phyloP scores from a whole-genome alignment of 2,888 invertebrate species.

The Zygogramma bicolorata region DNA sequence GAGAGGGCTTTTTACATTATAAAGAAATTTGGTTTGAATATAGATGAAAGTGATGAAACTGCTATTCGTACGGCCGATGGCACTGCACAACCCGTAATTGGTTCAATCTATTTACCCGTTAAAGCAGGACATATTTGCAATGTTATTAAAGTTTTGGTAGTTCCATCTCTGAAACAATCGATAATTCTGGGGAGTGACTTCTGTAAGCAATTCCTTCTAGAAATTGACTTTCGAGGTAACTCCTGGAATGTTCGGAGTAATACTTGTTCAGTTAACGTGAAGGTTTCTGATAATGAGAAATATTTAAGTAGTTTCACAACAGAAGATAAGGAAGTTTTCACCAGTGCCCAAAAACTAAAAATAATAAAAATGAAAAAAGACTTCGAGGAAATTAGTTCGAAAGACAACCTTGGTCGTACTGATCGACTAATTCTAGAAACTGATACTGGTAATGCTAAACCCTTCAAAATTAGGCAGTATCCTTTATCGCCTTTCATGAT shows the following conservation, averaged over 20 bases:
- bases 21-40: background rate
- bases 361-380: background rate
- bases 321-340: background rate
- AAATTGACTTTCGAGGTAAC: constrained; percentile 4
- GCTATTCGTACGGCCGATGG: constrained; percentile 12
- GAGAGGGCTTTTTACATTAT: no score
- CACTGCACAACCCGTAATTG: background rate
- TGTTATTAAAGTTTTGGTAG: constrained; percentile 12
- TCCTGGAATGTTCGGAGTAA: no score
- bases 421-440: no score
- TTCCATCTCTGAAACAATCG: constrained; percentile 2
- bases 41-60: background rate
- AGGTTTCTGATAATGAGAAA: background rate
- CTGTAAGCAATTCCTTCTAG: constrained; percentile 9
- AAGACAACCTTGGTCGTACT: no score
- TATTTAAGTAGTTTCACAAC: background rate
- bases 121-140: background rate
- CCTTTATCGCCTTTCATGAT: no score
- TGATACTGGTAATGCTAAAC: background rate
- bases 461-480: no score
- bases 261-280: background rate
- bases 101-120: constrained; percentile 7
- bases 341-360: background rate
- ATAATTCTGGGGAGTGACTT: constrained; percentile 19
- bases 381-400: no score